Base-by-base conservation (phyloP, 2,888 invertebrate genomes). In the Conus canariensis region DNA sequence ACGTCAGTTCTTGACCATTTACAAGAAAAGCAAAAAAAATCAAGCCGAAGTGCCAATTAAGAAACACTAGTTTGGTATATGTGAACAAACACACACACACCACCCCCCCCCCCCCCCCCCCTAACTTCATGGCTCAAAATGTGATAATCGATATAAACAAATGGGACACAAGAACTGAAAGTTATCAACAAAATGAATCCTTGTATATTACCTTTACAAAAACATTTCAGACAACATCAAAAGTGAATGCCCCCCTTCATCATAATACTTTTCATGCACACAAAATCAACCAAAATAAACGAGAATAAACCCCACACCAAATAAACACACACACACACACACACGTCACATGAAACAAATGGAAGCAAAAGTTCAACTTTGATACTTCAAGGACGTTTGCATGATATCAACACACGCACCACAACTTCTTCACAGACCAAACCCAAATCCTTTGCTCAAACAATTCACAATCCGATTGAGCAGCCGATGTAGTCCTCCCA, bases 331-430 rank as follows among this genome's bases (percentile, higher is more conserved):
- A 45, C 83, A 30, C 74, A 74, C 77, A 16, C 64, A 90, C 22
- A 90, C n/a, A 90, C 22, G 30, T 70, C 86, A 12, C 64, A 64
- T 85, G 83, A 58, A 77, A 59, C 59, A 85, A 59, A 70, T 77
- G 83, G 77, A 80, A 85, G 64, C 70, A 85, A 85, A 64, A 22
- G 64, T 67, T 87, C 45, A 70, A 67, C n/a, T 87, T 22, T 56
- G 56, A 56, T 70, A 87, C 77, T 77, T 30, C 9, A 30, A 9
- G 19, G 64, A 64, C 7, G 64, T 77, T 19, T 77, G 19, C 77
- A 77, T 30, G 60, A 60, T 88, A 60, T 60, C 30, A 56, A 80
- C 80, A 88, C n/a, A 87, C 7, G 64, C 64, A 64, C 60, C 60
- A 64, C 64, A 67, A 16, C 30, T 45, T 88, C n/a, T 30, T 56